These are phyloP conservation scores for Drosophila kambysellisi DNA, from an alignment of 2,888 invertebrate species.

Conservation along the genomic window DNA sequence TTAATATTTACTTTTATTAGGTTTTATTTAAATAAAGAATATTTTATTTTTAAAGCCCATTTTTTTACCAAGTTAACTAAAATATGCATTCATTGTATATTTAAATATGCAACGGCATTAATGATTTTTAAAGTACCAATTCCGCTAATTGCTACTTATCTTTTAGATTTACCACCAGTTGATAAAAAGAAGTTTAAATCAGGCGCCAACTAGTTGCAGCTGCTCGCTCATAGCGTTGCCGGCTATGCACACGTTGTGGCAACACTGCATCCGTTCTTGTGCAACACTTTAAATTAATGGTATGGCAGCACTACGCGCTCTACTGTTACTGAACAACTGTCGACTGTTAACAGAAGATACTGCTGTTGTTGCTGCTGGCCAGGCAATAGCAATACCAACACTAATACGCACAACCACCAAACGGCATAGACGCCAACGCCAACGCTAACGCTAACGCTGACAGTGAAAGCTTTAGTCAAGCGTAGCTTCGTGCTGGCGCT, in stretches of 20 bases:
- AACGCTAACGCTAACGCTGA: constrained; percentile 27
- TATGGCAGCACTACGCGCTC: constrained; percentile 33
- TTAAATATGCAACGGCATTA: neutral
- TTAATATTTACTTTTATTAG: neutral
- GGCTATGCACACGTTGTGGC: constrained; percentile 26
- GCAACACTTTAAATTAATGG: constrained; percentile 4
- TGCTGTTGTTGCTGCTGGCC: constrained; percentile 37
- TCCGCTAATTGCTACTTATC: neutral
- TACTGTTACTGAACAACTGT: constrained; percentile 18
- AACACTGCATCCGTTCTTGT: constrained; percentile 10
- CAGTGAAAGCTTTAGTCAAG: constrained; percentile 53
- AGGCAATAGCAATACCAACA: constrained; percentile 37
- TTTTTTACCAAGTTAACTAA: neutral
- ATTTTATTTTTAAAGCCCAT: neutral
- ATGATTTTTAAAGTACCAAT: neutral
- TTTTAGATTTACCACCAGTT: neutral
- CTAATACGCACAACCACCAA: constrained; percentile 15
- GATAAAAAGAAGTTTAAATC: constrained; percentile 25
- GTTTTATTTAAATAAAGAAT: neutral
- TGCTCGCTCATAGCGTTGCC: constrained; percentile 31
- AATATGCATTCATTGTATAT: neutral
- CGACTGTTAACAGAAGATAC: constrained; percentile 15
- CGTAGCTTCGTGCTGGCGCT: constrained; percentile 42
- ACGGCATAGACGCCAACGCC: constrained; percentile 8
- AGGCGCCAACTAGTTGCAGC: constrained; percentile 24